Evolutionary conservation across 2,888 invertebrate genomes (phyloP).

Genomic region (Ptilodon capucinus): DNA sequence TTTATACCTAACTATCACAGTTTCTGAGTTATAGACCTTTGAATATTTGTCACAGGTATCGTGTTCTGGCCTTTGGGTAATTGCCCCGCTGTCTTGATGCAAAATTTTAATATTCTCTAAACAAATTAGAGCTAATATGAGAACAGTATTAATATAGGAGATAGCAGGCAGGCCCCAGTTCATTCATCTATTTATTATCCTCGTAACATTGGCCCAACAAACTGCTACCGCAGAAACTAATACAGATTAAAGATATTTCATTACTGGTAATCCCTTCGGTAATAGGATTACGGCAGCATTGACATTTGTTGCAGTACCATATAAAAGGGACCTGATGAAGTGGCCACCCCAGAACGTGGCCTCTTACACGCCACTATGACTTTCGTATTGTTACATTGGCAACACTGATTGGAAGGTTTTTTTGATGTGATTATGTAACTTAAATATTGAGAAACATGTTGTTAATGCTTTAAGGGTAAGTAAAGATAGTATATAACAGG

Average conservation of each 20-base stretch:
- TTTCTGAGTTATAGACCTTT: too few relatives aligned
- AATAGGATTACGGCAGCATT: slow-evolving; percentile 72
- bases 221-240: slow-evolving; percentile 49
- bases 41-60: too few relatives aligned
- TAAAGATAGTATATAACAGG: too few relatives aligned
- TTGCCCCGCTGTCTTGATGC: too few relatives aligned
- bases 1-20: too few relatives aligned
- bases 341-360: slow-evolving; percentile 28
- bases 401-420: slow-evolving; percentile 8
- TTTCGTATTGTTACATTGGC: slow-evolving; percentile 20
- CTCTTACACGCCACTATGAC: slow-evolving; percentile 35
- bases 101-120: too few relatives aligned
- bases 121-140: too few relatives aligned
- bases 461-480: too few relatives aligned
- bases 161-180: too few relatives aligned
- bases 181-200: slow-evolving; percentile 6
- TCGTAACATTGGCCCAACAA: slow-evolving; percentile 17
- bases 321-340: slow-evolving; percentile 27
- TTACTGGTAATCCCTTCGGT: slow-evolving; percentile 72
- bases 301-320: slow-evolving; percentile 70
- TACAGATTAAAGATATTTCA: slow-evolving; percentile 81
- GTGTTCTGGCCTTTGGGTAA: too few relatives aligned
- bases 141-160: too few relatives aligned
- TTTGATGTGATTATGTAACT: slow-evolving; percentile 6
- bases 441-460: neutral